Evolutionary conservation across 2,797 vertebrate species (phyloP), one percentile per base, ranked within the genome.

Genomic region (Siniperca undulata): DNA sequence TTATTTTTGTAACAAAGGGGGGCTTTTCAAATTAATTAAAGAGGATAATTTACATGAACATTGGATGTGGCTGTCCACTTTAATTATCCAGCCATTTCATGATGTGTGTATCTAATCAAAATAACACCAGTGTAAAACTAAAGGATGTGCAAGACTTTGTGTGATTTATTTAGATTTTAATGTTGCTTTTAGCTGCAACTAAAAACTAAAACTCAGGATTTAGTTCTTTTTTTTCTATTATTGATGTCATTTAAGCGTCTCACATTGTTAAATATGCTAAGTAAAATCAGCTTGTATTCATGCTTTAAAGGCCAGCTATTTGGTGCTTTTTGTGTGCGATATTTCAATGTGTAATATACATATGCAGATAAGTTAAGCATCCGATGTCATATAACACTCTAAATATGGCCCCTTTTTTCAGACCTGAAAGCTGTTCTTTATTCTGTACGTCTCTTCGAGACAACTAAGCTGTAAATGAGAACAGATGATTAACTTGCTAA

Each of bases 401-500:
- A 93, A 93, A 93, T 92, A 90, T 91, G 89, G 86, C 70, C 86
- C 67, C 83, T 34, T 89, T 83, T 90, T 90, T 88, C 91, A 83
- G 86, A 87, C 79, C 58, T 68, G 85, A 94, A 94, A 94, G 87
- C 92, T 92, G 94, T 89, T 92, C 92, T 92, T 93, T 87, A 90
- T 91, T 91, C 89, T 91, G 77, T 89, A 74, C 81, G 77, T 92
- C 92, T 91, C 78, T 94, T 89, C 84, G 90, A 93, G 93, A 95
- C 94, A 95, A 95, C 94, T 95, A 93, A 92, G 95, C 92, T 93
- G 94, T 89, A 94, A 94, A 94, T 78, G 94, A 93, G 95, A 94
- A 91, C 93, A 95, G 95, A 96, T 95, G 95, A 96, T 95, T 93
- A 96, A 96, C 94, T 95, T 94, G 93, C 94, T 94, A 94, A 96